These are phyloP conservation scores for Chrysolina haemoptera DNA, from an alignment of 2,888 invertebrate genomes.

Conservation along the genomic window DNA sequence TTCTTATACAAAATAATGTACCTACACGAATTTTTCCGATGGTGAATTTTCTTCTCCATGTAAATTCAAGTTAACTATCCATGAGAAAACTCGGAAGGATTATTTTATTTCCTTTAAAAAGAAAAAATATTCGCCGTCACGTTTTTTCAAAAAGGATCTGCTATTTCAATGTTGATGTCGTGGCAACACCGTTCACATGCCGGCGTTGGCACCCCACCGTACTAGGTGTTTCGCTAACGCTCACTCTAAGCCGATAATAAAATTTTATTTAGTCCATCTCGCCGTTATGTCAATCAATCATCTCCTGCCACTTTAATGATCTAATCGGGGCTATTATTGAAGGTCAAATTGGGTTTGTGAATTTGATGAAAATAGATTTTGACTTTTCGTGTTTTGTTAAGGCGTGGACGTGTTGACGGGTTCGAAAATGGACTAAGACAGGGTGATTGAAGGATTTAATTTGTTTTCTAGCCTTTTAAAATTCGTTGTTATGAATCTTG, in stretches of 20 bases:
- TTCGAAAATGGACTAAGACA: background rate
- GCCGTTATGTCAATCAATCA: constrained; percentile 57
- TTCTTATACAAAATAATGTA: no score
- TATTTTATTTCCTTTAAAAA: no score
- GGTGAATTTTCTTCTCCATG: no score
- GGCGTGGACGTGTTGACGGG: constrained; percentile 3
- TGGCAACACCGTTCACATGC: constrained; percentile 5
- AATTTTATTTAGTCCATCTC: constrained; percentile 62
- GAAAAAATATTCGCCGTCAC: no score
- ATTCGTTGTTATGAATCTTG: no score
- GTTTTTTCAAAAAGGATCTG: no score
- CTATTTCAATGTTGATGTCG: no score
- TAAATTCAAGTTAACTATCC: no score
- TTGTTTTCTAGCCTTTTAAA: no score
- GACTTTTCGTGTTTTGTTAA: constrained; percentile 22
- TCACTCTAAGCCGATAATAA: constrained; percentile 61
- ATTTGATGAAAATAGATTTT: constrained; percentile 45
- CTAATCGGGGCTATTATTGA: constrained; percentile 50
- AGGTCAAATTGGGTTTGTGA: constrained; percentile 44
- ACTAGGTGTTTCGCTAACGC: constrained; percentile 58
- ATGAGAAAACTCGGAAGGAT: no score
- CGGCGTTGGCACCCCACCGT: constrained; percentile 34
- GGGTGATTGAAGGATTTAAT: background rate
- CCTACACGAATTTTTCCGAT: no score
- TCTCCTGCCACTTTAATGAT: constrained; percentile 52